phyloP scores from a whole-genome alignment of 2,113 vertebrate species.

The Cyprinodon variegatus region DNA sequence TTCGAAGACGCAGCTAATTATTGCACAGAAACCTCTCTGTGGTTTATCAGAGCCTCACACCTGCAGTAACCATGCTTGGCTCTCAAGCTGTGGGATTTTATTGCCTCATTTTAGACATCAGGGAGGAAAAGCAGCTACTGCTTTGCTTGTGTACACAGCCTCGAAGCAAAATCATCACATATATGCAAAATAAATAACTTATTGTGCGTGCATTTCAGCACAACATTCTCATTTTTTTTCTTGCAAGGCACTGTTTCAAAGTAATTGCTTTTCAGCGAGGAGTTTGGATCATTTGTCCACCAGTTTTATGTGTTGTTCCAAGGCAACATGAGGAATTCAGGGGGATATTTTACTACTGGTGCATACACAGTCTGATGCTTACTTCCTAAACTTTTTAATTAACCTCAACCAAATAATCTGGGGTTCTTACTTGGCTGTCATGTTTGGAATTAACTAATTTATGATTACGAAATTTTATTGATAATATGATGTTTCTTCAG shows the following conservation, averaged over 20 bases:
- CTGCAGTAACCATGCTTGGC: conserved; percentile 53
- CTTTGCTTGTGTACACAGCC: conserved; percentile 6
- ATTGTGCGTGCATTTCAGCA: neutral
- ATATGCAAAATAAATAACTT: neutral
- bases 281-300: neutral
- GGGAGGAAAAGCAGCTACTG: conserved; percentile 8
- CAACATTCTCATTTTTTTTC: neutral
- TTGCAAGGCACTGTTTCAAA: neutral
- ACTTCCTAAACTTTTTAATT: neutral
- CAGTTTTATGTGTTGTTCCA: neutral
- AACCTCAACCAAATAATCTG: neutral
- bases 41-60: conserved; percentile 57
- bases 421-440: neutral
- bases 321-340: neutral
- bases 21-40: conserved; percentile 36
- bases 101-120: conserved; percentile 28
- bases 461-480: neutral
- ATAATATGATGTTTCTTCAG: neutral
- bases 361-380: neutral
- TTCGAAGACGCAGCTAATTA: conserved; percentile 42
- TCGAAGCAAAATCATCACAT: neutral
- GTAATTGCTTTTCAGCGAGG: neutral
- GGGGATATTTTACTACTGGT: neutral
- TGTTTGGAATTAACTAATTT: neutral
- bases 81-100: conserved; percentile 27